Evolutionary conservation across 1,140 invertebrate genomes (phyloP).

Genomic region (Drosophila murphyi): DNA sequence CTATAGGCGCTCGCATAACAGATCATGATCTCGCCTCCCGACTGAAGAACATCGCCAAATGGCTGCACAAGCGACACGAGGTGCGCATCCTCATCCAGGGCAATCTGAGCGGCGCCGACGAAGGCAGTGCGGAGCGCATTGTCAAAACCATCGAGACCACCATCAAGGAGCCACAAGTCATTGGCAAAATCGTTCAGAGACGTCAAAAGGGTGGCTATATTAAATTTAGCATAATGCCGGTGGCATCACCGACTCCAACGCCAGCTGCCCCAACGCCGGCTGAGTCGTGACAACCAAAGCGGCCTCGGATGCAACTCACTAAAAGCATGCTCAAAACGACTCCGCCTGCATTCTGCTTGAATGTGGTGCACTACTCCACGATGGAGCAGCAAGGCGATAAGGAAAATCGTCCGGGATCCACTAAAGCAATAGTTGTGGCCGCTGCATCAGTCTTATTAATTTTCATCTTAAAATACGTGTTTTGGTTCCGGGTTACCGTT

Average conservation of each 20-base stretch:
- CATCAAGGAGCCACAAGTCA: conserved; percentile 85
- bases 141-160: conserved; percentile 85
- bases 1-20: conserved; percentile 87
- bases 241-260: conserved; percentile 1
- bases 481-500: conserved; percentile 33
- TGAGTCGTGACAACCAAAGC: conserved; percentile 62
- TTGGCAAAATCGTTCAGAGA: conserved; percentile 86
- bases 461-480: conserved; percentile 46
- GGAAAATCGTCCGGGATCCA: background rate
- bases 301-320: conserved; percentile 28
- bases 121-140: conserved; percentile 84
- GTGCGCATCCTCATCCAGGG: conserved; percentile 87
- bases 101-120: conserved; percentile 75
- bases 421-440: background rate
- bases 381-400: background rate
- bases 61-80: conserved; percentile 87
- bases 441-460: conserved; percentile 34
- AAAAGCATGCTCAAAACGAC: background rate
- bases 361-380: conserved; percentile 19
- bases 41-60: conserved; percentile 87
- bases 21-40: conserved; percentile 88
- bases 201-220: conserved; percentile 86
- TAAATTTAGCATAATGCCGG: conserved; percentile 87
- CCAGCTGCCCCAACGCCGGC: background rate
- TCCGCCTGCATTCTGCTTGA: background rate